Evolutionary conservation across 2,113 vertebrate species (phyloP).

Genomic region (Coryphaenoides rupestris): DNA sequence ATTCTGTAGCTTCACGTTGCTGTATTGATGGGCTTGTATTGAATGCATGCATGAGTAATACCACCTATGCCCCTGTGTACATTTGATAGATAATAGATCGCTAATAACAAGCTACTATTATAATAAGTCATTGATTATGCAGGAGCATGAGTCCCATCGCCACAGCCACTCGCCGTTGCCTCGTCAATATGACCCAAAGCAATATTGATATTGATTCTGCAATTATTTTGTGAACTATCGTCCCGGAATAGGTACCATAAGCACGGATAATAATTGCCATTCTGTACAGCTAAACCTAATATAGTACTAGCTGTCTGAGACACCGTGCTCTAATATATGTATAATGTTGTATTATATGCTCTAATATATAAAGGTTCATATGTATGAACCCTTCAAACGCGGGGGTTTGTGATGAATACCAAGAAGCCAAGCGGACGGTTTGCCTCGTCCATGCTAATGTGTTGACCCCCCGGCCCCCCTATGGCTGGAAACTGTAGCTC

Average conservation of each 20-base stretch:
- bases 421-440: background rate
- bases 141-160: constrained; percentile 40
- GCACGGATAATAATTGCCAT: too few relatives aligned
- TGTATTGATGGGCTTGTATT: constrained; percentile 20
- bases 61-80: constrained; percentile 4
- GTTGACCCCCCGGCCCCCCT: constrained; percentile 12
- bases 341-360: too few relatives aligned
- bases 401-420: too few relatives aligned
- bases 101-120: constrained; percentile 27
- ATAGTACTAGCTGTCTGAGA: too few relatives aligned
- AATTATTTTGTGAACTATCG: constrained; percentile 1
- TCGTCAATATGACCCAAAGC: constrained; percentile 36
- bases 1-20: constrained; percentile 4
- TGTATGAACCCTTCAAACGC: too few relatives aligned
- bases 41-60: constrained; percentile 12
- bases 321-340: too few relatives aligned
- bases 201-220: constrained; percentile 47
- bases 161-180: constrained; percentile 36
- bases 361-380: too few relatives aligned
- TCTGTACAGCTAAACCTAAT: too few relatives aligned
- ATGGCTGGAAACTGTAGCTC: constrained; percentile 10
- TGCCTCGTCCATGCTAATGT: too few relatives aligned
- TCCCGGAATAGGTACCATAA: too few relatives aligned
- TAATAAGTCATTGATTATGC: constrained; percentile 46
- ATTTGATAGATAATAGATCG: constrained; percentile 7